Evolutionary conservation across 2,888 invertebrate genomes (phyloP).

Genomic region (Ypsolopha sequella): DNA sequence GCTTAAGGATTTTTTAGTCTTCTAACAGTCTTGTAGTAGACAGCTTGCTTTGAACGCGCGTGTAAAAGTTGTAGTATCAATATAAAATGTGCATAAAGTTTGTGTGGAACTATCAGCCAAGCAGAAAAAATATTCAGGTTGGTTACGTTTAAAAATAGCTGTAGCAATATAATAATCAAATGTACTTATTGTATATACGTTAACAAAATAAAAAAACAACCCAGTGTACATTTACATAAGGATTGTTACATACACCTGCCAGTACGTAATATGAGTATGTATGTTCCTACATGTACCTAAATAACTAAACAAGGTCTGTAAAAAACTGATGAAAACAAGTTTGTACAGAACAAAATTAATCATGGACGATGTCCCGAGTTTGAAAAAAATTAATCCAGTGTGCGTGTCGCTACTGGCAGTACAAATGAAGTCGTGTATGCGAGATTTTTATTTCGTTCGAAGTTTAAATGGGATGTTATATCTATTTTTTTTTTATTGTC

Average conservation of each 20-base stretch:
- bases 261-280: not conserved
- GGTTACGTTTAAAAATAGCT: too few species aligned
- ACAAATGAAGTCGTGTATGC: conserved; percentile 40
- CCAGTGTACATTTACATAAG: too few species aligned
- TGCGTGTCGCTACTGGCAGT: conserved; percentile 37
- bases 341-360: not conserved
- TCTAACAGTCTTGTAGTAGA: conserved; percentile 37
- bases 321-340: not conserved
- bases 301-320: not conserved
- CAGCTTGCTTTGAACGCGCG: conserved; percentile 27
- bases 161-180: too few species aligned
- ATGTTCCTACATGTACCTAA: not conserved
- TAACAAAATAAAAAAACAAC: too few species aligned
- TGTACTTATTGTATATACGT: too few species aligned
- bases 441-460: conserved; percentile 25
- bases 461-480: too few species aligned
- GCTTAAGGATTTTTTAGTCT: conserved; percentile 50
- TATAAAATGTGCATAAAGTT: not conserved
- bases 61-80: not conserved
- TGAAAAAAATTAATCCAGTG: conserved; percentile 54
- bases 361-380: conserved; percentile 29
- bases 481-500: too few species aligned
- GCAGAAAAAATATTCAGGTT: too few species aligned
- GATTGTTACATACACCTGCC: too few species aligned
- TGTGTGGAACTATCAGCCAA: too few species aligned